Evolutionary conservation across 64 coral and sea anemone genomes (phyloP).

Genomic region (Anthopleura sola): DNA sequence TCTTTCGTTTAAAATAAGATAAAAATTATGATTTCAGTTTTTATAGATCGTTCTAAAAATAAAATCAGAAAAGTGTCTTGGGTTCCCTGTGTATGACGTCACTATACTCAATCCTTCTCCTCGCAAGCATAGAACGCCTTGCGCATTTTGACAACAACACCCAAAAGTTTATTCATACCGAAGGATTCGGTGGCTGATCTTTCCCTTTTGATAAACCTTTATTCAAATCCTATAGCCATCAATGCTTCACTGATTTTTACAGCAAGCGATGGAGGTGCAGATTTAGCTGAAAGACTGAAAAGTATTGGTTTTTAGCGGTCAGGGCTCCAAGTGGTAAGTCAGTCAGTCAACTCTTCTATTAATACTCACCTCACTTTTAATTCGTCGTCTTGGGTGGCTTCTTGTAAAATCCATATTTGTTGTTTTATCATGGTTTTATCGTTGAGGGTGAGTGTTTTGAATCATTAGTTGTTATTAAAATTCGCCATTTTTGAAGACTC

Average conservation of each 20-base stretch:
- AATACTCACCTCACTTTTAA: background rate
- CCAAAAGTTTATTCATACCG: background rate
- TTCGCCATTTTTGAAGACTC: background rate
- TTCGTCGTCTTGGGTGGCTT: background rate
- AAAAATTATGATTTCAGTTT: background rate
- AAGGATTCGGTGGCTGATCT: background rate
- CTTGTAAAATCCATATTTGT: background rate
- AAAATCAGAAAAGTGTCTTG: background rate
- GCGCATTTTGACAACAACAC: slow-evolving; percentile 10
- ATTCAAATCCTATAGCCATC: background rate
- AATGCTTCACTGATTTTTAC: background rate
- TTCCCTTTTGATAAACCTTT: background rate
- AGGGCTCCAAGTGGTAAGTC: background rate
- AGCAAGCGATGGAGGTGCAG: background rate
- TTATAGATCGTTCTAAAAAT: background rate
- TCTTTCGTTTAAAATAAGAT: background rate
- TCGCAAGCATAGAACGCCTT: background rate
- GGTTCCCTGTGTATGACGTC: slow-evolving; percentile 12
- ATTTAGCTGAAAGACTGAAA: background rate
- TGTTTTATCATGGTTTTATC: background rate
- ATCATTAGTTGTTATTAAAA: background rate
- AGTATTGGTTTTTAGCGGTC: background rate
- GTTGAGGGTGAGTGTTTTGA: background rate
- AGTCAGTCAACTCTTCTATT: background rate
- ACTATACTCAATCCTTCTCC: background rate